Percentiles rank a stretch among this genome's conserved stretches.
Conservation (phyloP, 2,113 vertebrate genomes). For the Corythoichthys intestinalis region DNA sequence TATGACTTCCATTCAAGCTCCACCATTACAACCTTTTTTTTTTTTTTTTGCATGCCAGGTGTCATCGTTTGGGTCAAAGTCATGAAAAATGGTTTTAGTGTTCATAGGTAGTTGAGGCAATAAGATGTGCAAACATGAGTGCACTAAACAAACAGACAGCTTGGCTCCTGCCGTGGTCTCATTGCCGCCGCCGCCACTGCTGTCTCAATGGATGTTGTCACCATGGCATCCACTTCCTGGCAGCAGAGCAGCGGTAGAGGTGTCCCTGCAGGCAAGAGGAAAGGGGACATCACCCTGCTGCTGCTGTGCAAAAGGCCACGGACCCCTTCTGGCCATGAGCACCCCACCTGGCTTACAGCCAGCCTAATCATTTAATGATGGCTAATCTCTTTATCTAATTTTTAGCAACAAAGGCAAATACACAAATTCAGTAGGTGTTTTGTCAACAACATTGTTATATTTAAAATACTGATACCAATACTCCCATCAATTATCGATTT, state of each 20-base stretch:
- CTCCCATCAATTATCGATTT: no score
- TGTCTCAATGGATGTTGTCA: constrained; percentile 56
- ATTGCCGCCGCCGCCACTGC: constrained; percentile 53
- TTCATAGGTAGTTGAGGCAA: constrained; percentile 43
- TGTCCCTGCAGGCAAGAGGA: constrained; percentile 54
- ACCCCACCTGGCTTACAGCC: constrained; percentile 32
- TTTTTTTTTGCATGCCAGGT: background rate
- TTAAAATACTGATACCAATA: no score
- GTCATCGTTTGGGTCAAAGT: background rate
- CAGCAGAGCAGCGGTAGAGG: constrained; percentile 41
- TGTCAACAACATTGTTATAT: background rate
- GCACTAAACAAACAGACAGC: constrained; percentile 50
- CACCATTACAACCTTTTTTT: background rate
- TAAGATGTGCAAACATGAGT: constrained; percentile 17
- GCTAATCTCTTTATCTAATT: constrained; percentile 1
- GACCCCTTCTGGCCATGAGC: constrained; percentile 44
- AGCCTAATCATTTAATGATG: constrained; percentile 45
- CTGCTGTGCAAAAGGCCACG: constrained; percentile 59
- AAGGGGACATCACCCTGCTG: constrained; percentile 41
- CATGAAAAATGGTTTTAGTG: constrained; percentile 15
- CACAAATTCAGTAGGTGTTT: background rate
- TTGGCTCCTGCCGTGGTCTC: constrained; percentile 48
- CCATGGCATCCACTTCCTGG: constrained; percentile 58
- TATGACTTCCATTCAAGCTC: background rate
- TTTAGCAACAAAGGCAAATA: constrained; percentile 1